Evolutionary conservation across 1,140 invertebrate genomes (phyloP).

Genomic region (Vollenhovia emeryi): DNA sequence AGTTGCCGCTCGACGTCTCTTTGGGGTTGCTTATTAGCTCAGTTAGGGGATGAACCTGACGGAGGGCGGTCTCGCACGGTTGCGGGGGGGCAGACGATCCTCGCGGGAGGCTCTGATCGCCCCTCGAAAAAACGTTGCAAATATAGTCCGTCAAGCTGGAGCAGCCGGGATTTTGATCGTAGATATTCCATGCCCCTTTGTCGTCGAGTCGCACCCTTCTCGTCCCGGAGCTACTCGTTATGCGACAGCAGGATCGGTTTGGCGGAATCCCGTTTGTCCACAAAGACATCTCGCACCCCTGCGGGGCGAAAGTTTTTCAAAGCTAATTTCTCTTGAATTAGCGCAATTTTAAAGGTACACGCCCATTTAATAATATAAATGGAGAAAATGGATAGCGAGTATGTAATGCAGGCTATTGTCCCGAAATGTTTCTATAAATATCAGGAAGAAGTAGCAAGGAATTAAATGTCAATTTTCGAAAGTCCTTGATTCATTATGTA

Average conservation of each 20-base stretch:
- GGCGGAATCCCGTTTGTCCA: slow-evolving; percentile 37
- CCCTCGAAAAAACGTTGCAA: slow-evolving; percentile 76
- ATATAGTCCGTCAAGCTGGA: slow-evolving; percentile 73
- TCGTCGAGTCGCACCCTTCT: slow-evolving; percentile 66
- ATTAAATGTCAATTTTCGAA: neutral
- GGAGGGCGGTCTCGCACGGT: slow-evolving; percentile 25
- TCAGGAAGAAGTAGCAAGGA: neutral
- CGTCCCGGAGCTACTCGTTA: slow-evolving; percentile 21
- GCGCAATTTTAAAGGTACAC: neutral
- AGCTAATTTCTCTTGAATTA: slow-evolving; percentile 31
- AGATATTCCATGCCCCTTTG: slow-evolving; percentile 59
- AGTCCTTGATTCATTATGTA: neutral
- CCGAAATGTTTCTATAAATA: neutral
- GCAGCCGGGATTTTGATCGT: slow-evolving; percentile 75
- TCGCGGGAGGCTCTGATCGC: slow-evolving; percentile 62
- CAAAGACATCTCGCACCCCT: slow-evolving; percentile 43
- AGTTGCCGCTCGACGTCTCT: slow-evolving; percentile 73
- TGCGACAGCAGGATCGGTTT: slow-evolving; percentile 4
- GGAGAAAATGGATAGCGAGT: neutral
- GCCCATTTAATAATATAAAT: neutral
- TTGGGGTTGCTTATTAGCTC: slow-evolving; percentile 81
- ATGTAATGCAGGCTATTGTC: neutral
- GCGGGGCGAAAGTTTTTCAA: slow-evolving; percentile 7
- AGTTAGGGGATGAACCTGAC: slow-evolving; percentile 73
- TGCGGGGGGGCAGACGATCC: slow-evolving; percentile 45